These are phyloP conservation scores for Scelioninae gen. 2 DNA, from an alignment of 2,888 invertebrate species.

Conservation along the genomic window DNA sequence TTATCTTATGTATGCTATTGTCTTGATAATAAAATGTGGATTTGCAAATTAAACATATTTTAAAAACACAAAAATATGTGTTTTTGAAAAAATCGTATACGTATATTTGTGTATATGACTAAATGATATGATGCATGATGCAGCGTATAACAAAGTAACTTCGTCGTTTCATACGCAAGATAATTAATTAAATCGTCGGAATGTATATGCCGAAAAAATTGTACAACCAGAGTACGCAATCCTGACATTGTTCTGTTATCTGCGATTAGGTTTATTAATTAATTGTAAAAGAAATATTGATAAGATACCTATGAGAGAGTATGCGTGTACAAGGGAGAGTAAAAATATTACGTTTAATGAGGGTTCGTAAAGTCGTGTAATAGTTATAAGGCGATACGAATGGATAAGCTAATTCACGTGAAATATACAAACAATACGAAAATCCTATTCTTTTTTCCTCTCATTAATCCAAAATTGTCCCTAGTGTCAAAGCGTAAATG, in stretches of 20 bases:
- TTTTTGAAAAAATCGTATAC: slow-evolving; percentile 41
- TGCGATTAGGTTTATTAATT: slow-evolving; percentile 63
- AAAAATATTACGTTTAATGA: slow-evolving; percentile 28
- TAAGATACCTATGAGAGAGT: slow-evolving; percentile 55
- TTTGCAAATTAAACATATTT: slow-evolving; percentile 27
- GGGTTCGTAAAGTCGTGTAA: slow-evolving; percentile 53
- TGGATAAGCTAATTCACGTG: slow-evolving; percentile 59
- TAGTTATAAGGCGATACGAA: slow-evolving; percentile 52
- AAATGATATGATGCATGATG: no score
- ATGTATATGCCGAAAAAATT: slow-evolving; percentile 18
- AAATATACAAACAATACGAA: slow-evolving; percentile 61
- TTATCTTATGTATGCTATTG: no score
- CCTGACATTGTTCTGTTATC: slow-evolving; percentile 52
- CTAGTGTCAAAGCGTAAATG: slow-evolving; percentile 47
- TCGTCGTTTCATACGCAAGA: slow-evolving; percentile 27
- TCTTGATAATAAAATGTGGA: no score
- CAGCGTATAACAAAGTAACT: slow-evolving; percentile 37
- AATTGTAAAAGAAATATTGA: slow-evolving; percentile 65
- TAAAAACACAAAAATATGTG: slow-evolving; percentile 1
- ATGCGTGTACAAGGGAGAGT: slow-evolving; percentile 11
- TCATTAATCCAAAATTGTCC: slow-evolving; percentile 63
- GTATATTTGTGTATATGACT: slow-evolving; percentile 50
- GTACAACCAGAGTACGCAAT: slow-evolving; percentile 35
- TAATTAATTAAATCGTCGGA: slow-evolving; percentile 28
- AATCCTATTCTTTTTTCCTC: slow-evolving; percentile 57